Evolutionary conservation across 2,797 vertebrate species (phyloP), one percentile per base, ranked within the genome.

Genomic region (Amblyopsis hoosieri): DNA sequence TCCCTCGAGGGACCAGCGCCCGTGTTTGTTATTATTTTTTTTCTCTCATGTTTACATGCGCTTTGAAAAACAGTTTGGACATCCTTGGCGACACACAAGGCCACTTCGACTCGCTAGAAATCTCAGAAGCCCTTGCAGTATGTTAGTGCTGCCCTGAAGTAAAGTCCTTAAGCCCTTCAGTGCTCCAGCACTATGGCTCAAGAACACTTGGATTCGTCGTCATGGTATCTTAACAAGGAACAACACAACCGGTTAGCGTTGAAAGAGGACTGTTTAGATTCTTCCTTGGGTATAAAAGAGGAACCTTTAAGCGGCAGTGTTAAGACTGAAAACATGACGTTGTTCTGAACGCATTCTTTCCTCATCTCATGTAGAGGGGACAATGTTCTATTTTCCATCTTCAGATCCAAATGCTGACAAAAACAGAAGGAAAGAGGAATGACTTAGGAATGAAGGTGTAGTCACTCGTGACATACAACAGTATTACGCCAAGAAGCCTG

Each of bases 111-210:
- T 46, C 52, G 45, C 45, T 47, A 54, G 54, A 61, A 61, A 69
- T 5, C 29, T 73, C 12, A 61, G 81, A 57, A 45, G 80, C 54
- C 56, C 64, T 86, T 60, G 50, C 17, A 57, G 66, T 33, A 74
- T 57, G 57, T 50, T 10, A 13, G 47, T n/a, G 62, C 7, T 9
- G 23, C 47, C 29, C 42, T 42, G 60, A 57, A 54, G 8, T 1
- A 6, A 17, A 51, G 46, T 6, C 12, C 12, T 29, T 51, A 53
- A 56, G 56, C 23, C 7, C 60, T 45, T 50, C 49, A 75, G 37
- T 62, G 54, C 65, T 78, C 14, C 23, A 51, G 42, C 14, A 62
- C 9, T 31, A 19, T n/a, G 45, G n/a, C 49, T 69, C 19, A 75
- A 69, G 66, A 78, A 66, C 68, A 46, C 76, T 81, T 19, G 0